phyloP scores from a whole-genome alignment of 2,113 vertebrate genomes.

The Mandrillus leucophaeus region DNA sequence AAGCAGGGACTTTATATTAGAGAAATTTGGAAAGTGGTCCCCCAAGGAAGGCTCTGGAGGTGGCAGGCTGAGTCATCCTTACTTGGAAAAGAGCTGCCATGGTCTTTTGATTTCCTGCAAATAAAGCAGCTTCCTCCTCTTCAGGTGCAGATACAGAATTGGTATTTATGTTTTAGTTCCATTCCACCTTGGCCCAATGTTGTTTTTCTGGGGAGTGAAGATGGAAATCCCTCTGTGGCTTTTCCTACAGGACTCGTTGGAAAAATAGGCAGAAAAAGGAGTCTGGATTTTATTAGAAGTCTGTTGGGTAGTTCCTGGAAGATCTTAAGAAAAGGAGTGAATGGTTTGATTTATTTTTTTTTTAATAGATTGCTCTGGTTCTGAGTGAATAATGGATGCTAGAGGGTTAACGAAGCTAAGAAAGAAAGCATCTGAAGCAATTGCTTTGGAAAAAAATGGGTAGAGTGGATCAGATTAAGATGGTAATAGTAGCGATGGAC shows the following conservation, averaged over 20 bases:
- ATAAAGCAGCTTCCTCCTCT: not conserved
- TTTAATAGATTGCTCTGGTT: not conserved
- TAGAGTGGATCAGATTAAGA: not conserved
- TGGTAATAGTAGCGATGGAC: not conserved
- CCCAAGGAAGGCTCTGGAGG: not conserved
- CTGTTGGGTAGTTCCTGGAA: not conserved
- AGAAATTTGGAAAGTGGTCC: not conserved
- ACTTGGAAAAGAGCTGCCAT: not conserved
- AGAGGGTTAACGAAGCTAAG: not conserved
- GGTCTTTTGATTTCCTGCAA: not conserved
- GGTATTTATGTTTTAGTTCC: not conserved
- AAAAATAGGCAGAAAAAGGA: not conserved
- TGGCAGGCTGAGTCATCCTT: not conserved
- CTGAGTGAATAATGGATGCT: not conserved
- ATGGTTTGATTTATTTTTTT: not conserved
- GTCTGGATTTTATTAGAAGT: conserved; percentile 20
- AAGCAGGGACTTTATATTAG: not conserved
- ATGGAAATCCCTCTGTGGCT: not conserved
- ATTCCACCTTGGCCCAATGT: not conserved
- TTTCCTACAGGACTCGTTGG: not conserved
- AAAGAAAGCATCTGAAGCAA: not conserved
- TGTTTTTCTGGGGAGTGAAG: not conserved
- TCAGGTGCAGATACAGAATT: not conserved
- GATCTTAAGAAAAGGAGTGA: not conserved
- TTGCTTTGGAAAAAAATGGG: not conserved